Evolutionary conservation across 2,888 invertebrate genomes (phyloP).

Genomic region (Entomobrya proxima): DNA sequence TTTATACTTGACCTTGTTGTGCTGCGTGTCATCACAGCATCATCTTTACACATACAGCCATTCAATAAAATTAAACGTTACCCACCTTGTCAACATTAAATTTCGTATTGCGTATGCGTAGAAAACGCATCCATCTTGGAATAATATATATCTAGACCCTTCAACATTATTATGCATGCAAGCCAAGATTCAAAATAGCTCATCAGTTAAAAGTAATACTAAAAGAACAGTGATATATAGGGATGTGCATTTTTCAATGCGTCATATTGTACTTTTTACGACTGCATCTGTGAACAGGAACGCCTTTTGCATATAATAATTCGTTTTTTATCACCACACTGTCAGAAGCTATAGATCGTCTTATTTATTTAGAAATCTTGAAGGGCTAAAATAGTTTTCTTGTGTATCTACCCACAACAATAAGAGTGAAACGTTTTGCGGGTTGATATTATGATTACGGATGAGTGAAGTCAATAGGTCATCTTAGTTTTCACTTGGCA

Average conservation of each 20-base stretch:
- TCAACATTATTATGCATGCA: no score
- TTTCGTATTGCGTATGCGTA: no score
- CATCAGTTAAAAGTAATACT: no score
- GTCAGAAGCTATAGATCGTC: conserved; percentile 1
- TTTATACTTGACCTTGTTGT: conserved; percentile 67
- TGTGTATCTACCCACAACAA: not conserved
- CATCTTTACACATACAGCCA: not conserved
- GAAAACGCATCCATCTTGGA: conserved; percentile 2
- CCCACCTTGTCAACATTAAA: no score
- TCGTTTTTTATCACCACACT: conserved; percentile 1
- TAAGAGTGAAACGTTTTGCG: conserved; percentile 30
- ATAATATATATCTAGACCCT: no score
- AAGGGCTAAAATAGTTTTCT: not conserved
- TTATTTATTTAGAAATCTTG: conserved; percentile 21
- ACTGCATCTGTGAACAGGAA: conserved; percentile 12
- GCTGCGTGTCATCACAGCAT: conserved; percentile 38
- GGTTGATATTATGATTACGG: not conserved
- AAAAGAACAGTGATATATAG: conserved; percentile 2
- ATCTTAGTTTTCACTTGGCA: conserved; percentile 39
- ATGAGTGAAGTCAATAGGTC: conserved; percentile 40
- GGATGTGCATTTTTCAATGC: not conserved
- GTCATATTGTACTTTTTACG: conserved; percentile 13
- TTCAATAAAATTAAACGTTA: no score
- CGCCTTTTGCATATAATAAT: conserved; percentile 39
- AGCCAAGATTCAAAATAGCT: no score